These are phyloP conservation scores for Nomia melanderi DNA, from an alignment of 1,140 invertebrate genomes.

Conservation along the genomic window DNA sequence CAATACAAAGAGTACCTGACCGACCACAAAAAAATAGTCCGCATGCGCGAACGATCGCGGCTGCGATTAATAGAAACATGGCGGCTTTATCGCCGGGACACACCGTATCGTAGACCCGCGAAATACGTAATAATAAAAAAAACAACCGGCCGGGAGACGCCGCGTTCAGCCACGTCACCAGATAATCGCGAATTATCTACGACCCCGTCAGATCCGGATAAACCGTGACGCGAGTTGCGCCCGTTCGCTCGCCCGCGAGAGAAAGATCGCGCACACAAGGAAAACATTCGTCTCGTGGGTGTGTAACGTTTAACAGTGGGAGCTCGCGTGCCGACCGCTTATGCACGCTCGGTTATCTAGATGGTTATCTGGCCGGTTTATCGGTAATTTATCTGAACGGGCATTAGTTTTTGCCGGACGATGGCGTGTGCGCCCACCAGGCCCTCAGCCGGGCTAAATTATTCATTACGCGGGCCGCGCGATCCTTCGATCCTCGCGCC, in stretches of 20 bases:
- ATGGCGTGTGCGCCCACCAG: conserved; percentile 77
- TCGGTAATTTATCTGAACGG: conserved; percentile 81
- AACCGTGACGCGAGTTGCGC: conserved; percentile 34
- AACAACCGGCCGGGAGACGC: conserved; percentile 53
- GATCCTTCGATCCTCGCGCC: conserved; percentile 49
- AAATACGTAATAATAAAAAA: conserved; percentile 16
- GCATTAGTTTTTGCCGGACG: conserved; percentile 80
- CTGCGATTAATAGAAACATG: no score
- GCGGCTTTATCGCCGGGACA: conserved; percentile 49
- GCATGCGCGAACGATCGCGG: no score
- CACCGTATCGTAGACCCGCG: conserved; percentile 6
- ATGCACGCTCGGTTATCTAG: conserved; percentile 75
- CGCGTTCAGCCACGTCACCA: conserved; percentile 61
- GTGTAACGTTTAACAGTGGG: background rate
- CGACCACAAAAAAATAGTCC: no score
- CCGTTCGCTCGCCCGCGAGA: background rate
- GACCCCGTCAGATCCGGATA: conserved; percentile 40
- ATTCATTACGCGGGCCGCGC: conserved; percentile 78
- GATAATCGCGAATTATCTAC: conserved; percentile 65
- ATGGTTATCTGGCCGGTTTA: conserved; percentile 77
- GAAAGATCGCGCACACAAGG: no score
- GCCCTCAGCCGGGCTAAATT: conserved; percentile 75
- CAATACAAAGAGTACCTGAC: no score
- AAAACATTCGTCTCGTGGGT: background rate
- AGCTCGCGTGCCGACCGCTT: conserved; percentile 58